These are phyloP conservation scores for Cavia porcellus DNA, from an alignment of 2,113 vertebrate species.

Conservation along the genomic window DNA sequence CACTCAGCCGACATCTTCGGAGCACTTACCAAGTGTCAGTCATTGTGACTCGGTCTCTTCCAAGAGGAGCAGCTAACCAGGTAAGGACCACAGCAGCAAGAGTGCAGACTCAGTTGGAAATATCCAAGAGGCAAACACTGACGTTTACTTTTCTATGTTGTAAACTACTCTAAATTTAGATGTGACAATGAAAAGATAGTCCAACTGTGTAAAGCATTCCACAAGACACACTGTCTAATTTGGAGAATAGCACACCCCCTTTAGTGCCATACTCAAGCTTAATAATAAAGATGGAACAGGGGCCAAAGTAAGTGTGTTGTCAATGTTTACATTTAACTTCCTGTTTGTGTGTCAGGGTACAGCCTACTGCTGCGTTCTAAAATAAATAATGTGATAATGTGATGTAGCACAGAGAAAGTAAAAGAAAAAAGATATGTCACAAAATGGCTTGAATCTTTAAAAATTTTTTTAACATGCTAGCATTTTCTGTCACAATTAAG, in stretches of 20 bases:
- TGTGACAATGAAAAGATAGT: neutral
- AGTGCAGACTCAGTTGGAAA: neutral
- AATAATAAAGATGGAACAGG: neutral
- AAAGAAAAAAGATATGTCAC: neutral
- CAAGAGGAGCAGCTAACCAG: neutral
- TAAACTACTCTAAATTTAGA: neutral
- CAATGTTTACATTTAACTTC: neutral
- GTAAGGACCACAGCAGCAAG: neutral
- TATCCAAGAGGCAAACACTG: neutral
- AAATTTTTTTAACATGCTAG: constrained; percentile 16
- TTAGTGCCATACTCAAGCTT: neutral
- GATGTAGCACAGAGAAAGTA: neutral
- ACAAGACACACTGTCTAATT: neutral
- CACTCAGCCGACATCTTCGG: neutral
- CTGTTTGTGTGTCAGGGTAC: neutral
- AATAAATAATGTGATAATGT: neutral
- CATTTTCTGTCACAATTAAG: constrained; percentile 12
- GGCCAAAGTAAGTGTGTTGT: neutral
- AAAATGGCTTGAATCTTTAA: neutral
- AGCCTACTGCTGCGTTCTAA: neutral
- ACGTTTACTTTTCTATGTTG: neutral
- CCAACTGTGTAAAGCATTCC: neutral
- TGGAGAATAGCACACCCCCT: neutral
- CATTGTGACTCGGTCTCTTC: neutral
- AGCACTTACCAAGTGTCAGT: neutral